These are phyloP conservation scores for Murina feae DNA, from an alignment of 2,113 vertebrate species.

Conservation along the genomic window DNA sequence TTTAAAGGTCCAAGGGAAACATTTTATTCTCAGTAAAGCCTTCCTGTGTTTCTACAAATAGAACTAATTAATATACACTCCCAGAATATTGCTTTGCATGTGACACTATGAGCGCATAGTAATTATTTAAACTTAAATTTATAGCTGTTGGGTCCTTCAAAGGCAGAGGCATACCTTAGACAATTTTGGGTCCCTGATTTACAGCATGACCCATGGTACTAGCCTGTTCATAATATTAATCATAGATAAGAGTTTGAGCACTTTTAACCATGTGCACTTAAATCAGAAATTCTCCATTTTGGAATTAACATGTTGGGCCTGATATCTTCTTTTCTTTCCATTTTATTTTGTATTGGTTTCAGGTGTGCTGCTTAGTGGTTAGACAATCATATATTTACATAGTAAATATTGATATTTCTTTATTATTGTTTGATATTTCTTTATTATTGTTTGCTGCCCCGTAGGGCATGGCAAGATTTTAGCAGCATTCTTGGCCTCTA, in stretches of 20 bases:
- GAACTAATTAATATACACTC: not conserved
- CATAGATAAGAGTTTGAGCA: not conserved
- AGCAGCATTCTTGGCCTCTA: not conserved
- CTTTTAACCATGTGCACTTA: not conserved
- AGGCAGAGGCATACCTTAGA: not conserved
- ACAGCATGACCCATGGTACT: not conserved
- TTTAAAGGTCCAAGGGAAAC: not conserved
- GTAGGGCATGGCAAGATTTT: not conserved
- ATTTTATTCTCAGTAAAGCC: not conserved
- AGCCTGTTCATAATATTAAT: not conserved
- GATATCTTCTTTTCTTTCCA: not conserved
- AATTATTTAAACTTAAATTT: not conserved
- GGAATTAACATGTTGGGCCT: not conserved
- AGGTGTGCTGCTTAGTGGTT: not conserved
- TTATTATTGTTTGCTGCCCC: not conserved
- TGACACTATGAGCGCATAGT: not conserved
- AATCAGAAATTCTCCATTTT: not conserved
- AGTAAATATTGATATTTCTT: not conserved
- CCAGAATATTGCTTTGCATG: not conserved
- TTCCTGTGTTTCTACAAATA: not conserved
- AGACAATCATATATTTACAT: not conserved
- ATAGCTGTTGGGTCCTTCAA: not conserved
- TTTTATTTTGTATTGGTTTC: not conserved
- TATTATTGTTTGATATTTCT: not conserved
- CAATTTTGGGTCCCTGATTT: not conserved